phyloP scores from a whole-genome alignment of 2,888 invertebrate genomes.

The Amblyjoppa fuscipennis region DNA sequence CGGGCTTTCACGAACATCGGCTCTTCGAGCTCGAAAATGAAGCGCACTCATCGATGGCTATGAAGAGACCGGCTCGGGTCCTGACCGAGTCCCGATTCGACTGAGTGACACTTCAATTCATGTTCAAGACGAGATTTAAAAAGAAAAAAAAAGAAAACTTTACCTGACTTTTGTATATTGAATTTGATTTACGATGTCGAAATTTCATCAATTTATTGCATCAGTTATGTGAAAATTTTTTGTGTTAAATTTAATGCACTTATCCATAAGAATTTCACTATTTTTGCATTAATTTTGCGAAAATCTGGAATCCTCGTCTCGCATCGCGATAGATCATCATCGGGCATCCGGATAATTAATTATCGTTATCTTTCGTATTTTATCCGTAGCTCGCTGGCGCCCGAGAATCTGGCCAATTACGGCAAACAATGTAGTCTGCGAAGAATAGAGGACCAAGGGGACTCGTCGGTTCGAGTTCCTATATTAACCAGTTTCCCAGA shows the following conservation, averaged over 20 bases:
- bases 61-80: slow-evolving; percentile 6
- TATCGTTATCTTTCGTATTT: slow-evolving; percentile 13
- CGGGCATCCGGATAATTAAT: slow-evolving; percentile 42
- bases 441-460: slow-evolving; percentile 31
- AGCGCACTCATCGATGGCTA: slow-evolving; percentile 3
- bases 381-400: slow-evolving; percentile 52
- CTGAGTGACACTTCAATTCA: slow-evolving; percentile 3
- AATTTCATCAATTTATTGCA: no score
- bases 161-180: no score
- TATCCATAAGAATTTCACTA: no score
- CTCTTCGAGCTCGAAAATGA: slow-evolving; percentile 29
- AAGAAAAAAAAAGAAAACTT: not conserved
- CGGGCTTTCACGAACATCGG: slow-evolving; percentile 39
- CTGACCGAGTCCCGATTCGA: slow-evolving; percentile 2
- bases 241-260: no score
- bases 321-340: no score
- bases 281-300: no score
- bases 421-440: slow-evolving; percentile 60
- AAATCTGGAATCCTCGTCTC: no score
- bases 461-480: slow-evolving; percentile 21
- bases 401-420: slow-evolving; percentile 60
- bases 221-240: no score
- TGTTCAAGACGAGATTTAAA: not conserved
- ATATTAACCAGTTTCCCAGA: slow-evolving; percentile 49
- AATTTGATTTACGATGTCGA: no score